phyloP scores from a whole-genome alignment of 2,888 invertebrate species.

The Cordylochernes scorpioides region DNA sequence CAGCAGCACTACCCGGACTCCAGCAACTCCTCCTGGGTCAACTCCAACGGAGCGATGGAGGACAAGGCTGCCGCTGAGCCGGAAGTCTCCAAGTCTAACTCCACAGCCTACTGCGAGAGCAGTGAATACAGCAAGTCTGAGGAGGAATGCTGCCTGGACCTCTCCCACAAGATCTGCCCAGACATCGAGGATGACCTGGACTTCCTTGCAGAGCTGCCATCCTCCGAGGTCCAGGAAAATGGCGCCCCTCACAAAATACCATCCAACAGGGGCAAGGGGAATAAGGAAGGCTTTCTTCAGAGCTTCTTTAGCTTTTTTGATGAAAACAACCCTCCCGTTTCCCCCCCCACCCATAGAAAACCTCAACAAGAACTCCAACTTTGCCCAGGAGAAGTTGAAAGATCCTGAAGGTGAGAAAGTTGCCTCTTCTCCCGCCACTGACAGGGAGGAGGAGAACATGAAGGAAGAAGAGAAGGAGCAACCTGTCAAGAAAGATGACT shows the following conservation, averaged over 20 bases:
- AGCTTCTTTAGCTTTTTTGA: constrained; percentile 10
- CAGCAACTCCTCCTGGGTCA: too few species aligned
- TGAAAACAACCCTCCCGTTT: too few species aligned
- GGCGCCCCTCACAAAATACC: constrained; percentile 8
- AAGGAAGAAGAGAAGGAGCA: too few species aligned
- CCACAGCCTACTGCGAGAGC: not conserved
- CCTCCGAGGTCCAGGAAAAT: constrained; percentile 9
- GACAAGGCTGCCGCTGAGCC: not conserved
- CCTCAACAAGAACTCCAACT: too few species aligned
- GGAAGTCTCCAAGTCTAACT: not conserved
- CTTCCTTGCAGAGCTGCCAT: constrained; percentile 9
- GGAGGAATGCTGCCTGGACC: not conserved
- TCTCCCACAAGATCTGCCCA: not conserved
- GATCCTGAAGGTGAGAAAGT: too few species aligned
- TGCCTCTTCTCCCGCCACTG: too few species aligned
- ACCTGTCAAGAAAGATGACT: too few species aligned
- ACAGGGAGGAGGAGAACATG: too few species aligned
- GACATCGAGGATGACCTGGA: constrained; percentile 11
- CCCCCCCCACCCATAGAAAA: too few species aligned
- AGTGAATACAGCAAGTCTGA: not conserved
- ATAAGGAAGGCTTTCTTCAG: constrained; percentile 9
- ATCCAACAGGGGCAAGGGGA: constrained; percentile 7
- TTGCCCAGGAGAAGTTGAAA: too few species aligned
- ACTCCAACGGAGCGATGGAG: too few species aligned
- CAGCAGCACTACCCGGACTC: too few species aligned